phyloP scores from a whole-genome alignment of 35 echinoderm and acorn worm species.

The Heliocidaris erythrogramma region DNA sequence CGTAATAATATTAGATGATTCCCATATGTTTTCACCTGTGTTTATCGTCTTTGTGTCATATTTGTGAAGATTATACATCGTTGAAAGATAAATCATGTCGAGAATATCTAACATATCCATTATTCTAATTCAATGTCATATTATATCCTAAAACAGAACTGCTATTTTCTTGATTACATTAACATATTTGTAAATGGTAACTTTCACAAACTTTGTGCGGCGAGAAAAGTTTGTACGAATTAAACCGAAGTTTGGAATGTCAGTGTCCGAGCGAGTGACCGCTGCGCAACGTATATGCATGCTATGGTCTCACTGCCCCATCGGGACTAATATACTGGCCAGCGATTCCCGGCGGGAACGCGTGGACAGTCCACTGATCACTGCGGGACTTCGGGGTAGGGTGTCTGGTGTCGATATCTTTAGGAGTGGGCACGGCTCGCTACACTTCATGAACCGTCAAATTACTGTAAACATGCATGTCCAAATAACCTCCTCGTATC shows the following conservation, averaged over 20 bases:
- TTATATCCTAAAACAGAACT: too few relatives aligned
- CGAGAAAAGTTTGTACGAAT: neutral
- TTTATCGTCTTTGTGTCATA: too few relatives aligned
- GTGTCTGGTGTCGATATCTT: neutral
- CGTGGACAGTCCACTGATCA: neutral
- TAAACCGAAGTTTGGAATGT: neutral
- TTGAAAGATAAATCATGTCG: too few relatives aligned
- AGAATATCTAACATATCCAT: too few relatives aligned
- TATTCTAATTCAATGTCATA: too few relatives aligned
- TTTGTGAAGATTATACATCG: too few relatives aligned
- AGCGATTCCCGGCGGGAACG: neutral
- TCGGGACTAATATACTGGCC: neutral
- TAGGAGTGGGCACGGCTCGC: conserved; percentile 34
- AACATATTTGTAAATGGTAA: neutral
- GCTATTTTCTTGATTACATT: too few relatives aligned
- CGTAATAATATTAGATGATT: too few relatives aligned
- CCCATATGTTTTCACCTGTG: too few relatives aligned
- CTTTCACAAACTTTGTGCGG: neutral
- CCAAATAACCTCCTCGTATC: neutral
- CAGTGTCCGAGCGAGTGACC: neutral
- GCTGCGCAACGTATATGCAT: neutral
- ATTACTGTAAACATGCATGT: conserved; percentile 39
- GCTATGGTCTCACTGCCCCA: neutral
- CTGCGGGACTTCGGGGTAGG: neutral
- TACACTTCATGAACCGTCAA: conserved; percentile 33